These are phyloP conservation scores for Archocentrus centrarchus DNA, from an alignment of 2,113 vertebrate genomes.

Conservation along the genomic window DNA sequence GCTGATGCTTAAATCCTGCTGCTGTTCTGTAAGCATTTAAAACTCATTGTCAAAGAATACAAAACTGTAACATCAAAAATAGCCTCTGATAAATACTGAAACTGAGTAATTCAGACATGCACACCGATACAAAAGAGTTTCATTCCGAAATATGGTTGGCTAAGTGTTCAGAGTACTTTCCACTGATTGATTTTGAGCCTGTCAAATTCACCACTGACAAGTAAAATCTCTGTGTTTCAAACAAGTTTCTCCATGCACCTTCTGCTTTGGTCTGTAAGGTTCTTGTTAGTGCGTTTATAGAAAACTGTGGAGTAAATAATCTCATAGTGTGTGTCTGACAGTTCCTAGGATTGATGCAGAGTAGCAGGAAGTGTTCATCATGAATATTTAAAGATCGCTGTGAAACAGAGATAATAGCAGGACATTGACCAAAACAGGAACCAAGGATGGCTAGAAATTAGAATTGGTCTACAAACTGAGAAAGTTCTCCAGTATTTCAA, in stretches of 20 bases:
- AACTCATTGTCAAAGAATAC: neutral
- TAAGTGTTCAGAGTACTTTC: constrained; percentile 7
- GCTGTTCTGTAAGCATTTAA: neutral
- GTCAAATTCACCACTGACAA: neutral
- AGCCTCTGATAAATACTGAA: constrained; percentile 39
- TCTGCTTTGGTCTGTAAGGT: neutral
- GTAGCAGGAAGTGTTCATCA: neutral
- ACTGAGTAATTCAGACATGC: constrained; percentile 11
- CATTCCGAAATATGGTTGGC: constrained; percentile 45
- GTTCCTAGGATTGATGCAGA: neutral
- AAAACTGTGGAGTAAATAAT: neutral
- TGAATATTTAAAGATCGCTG: neutral
- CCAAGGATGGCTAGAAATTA: neutral
- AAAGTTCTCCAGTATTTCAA: constrained; percentile 32
- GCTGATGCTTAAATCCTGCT: neutral
- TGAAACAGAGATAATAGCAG: neutral
- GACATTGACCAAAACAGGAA: constrained; percentile 8
- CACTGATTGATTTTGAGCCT: constrained; percentile 8
- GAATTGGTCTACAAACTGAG: constrained; percentile 5
- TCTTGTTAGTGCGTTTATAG: neutral
- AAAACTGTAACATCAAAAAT: constrained; percentile 30
- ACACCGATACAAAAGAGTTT: constrained; percentile 47
- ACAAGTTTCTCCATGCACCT: neutral
- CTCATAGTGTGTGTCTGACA: neutral
- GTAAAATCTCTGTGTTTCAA: neutral